Conservation (phyloP, 2,888 invertebrate species). For the Cryptus viduatorius region DNA sequence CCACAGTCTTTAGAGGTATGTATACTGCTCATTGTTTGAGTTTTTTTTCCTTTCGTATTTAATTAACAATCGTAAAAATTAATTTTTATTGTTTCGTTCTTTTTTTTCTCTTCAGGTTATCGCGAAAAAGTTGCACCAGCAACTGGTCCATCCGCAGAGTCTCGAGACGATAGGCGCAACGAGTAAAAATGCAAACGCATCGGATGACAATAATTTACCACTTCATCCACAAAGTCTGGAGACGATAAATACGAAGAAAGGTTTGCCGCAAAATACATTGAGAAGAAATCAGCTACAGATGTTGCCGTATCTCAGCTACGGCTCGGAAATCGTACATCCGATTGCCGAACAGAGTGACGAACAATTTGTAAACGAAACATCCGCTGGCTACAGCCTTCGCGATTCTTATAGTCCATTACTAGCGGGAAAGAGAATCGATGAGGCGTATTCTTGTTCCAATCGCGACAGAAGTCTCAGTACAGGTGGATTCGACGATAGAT, state of each 20-base stretch:
- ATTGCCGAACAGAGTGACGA: slow-evolving; percentile 95
- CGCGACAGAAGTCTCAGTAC: slow-evolving; percentile 80
- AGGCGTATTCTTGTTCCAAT: slow-evolving; percentile 75
- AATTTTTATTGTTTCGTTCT: neutral
- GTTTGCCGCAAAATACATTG: slow-evolving; percentile 82
- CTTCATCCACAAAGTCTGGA: slow-evolving; percentile 93
- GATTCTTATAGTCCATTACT: slow-evolving; percentile 81
- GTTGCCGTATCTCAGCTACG: slow-evolving; percentile 86
- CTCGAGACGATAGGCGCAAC: slow-evolving; percentile 82
- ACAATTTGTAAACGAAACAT: slow-evolving; percentile 84
- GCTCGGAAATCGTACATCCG: slow-evolving; percentile 92
- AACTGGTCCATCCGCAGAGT: slow-evolving; percentile 83
- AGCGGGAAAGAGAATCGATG: slow-evolving; percentile 76
- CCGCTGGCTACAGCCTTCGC: slow-evolving; percentile 77
- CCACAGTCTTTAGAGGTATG: slow-evolving; percentile 83
- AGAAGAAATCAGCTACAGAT: slow-evolving; percentile 83
- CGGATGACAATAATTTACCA: slow-evolving; percentile 87
- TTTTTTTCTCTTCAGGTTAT: slow-evolving; percentile 75
- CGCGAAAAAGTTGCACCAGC: slow-evolving; percentile 81
- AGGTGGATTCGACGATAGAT: slow-evolving; percentile 80
- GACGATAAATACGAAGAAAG: slow-evolving; percentile 87
- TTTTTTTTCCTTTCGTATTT: neutral
- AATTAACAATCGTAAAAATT: neutral
- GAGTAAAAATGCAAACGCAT: slow-evolving; percentile 80
- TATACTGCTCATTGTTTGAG: neutral